These are phyloP conservation scores for Malurus leucopterus DNA, from an alignment of 2,797 vertebrate species.

Conservation along the genomic window DNA sequence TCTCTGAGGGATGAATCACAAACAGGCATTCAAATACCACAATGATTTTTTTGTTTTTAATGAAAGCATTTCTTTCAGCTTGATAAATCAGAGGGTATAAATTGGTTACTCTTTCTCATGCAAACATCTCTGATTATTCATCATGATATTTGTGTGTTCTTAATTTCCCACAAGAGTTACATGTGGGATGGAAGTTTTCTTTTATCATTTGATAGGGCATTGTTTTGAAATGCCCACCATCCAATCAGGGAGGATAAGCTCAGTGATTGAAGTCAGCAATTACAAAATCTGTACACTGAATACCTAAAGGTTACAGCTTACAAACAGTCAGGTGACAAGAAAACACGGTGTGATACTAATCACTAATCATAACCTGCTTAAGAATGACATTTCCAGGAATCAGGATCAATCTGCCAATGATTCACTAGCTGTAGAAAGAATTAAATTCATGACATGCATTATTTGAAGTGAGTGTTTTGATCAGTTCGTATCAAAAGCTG, in stretches of 20 bases:
- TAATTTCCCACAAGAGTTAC: neutral
- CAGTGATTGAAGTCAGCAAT: conserved; percentile 7
- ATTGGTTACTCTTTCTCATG: neutral
- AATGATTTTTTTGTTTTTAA: neutral
- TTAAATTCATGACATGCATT: neutral
- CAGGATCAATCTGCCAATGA: conserved; percentile 37
- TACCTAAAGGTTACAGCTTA: conserved; percentile 33
- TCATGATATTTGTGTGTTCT: neutral
- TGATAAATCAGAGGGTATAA: neutral
- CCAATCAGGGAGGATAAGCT: neutral
- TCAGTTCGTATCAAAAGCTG: conserved; percentile 13
- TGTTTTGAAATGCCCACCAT: neutral
- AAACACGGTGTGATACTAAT: conserved; percentile 29
- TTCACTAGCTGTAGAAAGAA: conserved; percentile 13
- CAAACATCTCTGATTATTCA: neutral
- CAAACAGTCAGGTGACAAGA: conserved; percentile 24
- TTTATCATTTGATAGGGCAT: neutral
- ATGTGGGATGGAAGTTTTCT: neutral
- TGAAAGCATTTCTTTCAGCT: neutral
- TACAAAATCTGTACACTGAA: conserved; percentile 6
- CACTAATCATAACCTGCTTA: conserved; percentile 29
- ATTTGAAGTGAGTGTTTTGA: conserved; percentile 28
- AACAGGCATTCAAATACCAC: neutral
- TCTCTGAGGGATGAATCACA: neutral
- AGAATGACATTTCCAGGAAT: conserved; percentile 31